Conservation (phyloP, 1,140 invertebrate genomes). For the Gerris buenoi region DNA sequence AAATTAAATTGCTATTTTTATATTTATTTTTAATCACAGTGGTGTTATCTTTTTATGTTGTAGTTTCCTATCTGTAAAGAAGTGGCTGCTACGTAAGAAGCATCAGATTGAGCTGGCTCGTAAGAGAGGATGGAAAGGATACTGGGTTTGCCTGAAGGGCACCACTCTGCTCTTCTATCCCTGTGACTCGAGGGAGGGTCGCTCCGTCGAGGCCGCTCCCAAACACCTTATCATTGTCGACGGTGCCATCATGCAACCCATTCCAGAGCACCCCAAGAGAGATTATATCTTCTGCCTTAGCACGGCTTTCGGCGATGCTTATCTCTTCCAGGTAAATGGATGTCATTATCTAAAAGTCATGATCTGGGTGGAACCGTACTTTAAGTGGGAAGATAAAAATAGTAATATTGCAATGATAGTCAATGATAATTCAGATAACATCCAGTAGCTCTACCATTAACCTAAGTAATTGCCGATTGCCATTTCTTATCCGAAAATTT, state of each 20-base stretch:
- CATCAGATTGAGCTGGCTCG: conserved; percentile 90
- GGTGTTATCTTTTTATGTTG: conserved; percentile 23
- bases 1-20: too few relatives aligned
- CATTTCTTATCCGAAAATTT: too few relatives aligned
- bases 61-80: conserved; percentile 94
- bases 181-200: conserved; percentile 79
- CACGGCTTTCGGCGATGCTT: conserved; percentile 94
- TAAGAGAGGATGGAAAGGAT: conserved; percentile 92
- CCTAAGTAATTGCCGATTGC: too few relatives aligned
- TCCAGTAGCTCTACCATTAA: too few relatives aligned
- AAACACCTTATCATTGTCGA: conserved; percentile 94
- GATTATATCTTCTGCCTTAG: conserved; percentile 96
- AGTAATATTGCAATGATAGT: too few relatives aligned
- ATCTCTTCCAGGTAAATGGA: conserved; percentile 84
- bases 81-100: conserved; percentile 92
- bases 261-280: conserved; percentile 92
- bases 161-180: conserved; percentile 93
- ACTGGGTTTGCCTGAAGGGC: conserved; percentile 95
- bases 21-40: too few relatives aligned
- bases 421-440: too few relatives aligned
- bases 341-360: too few relatives aligned
- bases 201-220: conserved; percentile 77
- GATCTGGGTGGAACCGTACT: too few relatives aligned
- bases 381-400: too few relatives aligned
- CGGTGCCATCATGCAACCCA: conserved; percentile 93